A percentile compares a stretch with the other conserved stretches of the same genome.
phyloP scores from a whole-genome alignment of 2,888 invertebrate genomes.

The Biston stratarius region DNA sequence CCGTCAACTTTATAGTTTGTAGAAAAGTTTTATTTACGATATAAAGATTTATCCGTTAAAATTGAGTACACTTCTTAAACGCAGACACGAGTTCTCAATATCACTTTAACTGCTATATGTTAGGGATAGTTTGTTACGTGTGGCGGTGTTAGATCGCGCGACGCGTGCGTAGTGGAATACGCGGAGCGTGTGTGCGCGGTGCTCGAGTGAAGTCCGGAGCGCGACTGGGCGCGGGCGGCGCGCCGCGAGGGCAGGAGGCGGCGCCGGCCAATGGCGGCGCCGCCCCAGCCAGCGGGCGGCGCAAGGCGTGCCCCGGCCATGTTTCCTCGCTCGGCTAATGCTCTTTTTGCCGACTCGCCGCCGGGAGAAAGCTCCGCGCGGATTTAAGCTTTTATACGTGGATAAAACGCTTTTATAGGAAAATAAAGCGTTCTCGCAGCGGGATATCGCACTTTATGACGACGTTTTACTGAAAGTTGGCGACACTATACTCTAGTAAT shows the following conservation, averaged over 20 bases:
- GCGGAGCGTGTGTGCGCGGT: slow-evolving; percentile 44
- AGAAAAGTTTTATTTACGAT: neutral
- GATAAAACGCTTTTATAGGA: slow-evolving; percentile 86
- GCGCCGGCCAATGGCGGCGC: slow-evolving; percentile 56
- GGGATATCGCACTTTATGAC: slow-evolving; percentile 84
- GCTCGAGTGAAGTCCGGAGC: slow-evolving; percentile 57
- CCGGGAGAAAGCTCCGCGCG: slow-evolving; percentile 84
- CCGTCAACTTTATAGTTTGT: neutral
- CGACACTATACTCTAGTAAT: slow-evolving; percentile 78
- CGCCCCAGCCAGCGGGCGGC: slow-evolving; percentile 61
- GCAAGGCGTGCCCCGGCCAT: slow-evolving; percentile 80
- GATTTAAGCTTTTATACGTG: slow-evolving; percentile 86
- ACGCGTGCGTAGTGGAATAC: slow-evolving; percentile 43
- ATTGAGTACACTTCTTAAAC: slow-evolving; percentile 3
- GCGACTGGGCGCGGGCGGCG: slow-evolving; percentile 59
- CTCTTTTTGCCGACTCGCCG: slow-evolving; percentile 82
- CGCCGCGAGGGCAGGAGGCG: slow-evolving; percentile 56
- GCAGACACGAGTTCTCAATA: slow-evolving; percentile 13
- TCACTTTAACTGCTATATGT: slow-evolving; percentile 21
- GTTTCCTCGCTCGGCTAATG: slow-evolving; percentile 76
- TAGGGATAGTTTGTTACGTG: slow-evolving; percentile 34
- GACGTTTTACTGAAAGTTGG: slow-evolving; percentile 83
- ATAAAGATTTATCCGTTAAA: too few relatives aligned
- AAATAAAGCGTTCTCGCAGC: slow-evolving; percentile 84
- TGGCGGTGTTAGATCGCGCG: slow-evolving; percentile 46